These are phyloP conservation scores for Helicoverpa armigera DNA, from an alignment of 1,140 invertebrate genomes.

Conservation along the genomic window DNA sequence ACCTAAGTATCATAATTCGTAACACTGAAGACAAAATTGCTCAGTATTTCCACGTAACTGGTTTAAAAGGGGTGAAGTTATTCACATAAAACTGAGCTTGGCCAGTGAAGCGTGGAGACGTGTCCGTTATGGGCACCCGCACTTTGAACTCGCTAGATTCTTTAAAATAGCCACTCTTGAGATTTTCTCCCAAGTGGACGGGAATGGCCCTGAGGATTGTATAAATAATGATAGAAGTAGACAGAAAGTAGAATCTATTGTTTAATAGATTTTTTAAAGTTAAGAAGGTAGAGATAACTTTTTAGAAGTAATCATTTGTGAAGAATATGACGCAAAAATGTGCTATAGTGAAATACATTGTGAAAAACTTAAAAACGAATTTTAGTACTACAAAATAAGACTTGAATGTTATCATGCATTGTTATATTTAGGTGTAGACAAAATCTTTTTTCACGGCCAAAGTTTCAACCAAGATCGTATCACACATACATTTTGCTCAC, in stretches of 20 bases:
- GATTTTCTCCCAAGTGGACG: slow-evolving; percentile 7
- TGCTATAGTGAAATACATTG: too few species aligned
- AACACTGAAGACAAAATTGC: neutral
- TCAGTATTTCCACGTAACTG: neutral
- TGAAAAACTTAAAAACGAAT: too few species aligned
- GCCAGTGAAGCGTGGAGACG: neutral
- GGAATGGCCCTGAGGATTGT: slow-evolving; percentile 18
- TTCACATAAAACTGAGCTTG: neutral
- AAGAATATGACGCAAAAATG: neutral
- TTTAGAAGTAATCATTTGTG: neutral
- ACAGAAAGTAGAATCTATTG: neutral
- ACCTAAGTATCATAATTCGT: too few species aligned
- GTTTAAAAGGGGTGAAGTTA: neutral
- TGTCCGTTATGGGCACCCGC: slow-evolving; percentile 1
- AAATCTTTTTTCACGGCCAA: neutral
- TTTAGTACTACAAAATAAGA: too few species aligned
- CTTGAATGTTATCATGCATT: too few species aligned
- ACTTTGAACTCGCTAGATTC: slow-evolving; percentile 28
- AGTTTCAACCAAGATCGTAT: neutral
- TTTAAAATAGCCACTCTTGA: slow-evolving; percentile 19
- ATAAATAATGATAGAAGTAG: neutral
- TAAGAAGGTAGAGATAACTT: too few species aligned
- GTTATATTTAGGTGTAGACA: neutral
- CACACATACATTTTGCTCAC: neutral
- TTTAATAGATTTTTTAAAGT: too few species aligned